Percentiles rank a stretch among this genome's conserved stretches.
phyloP scores from a whole-genome alignment of 2,113 vertebrate species.

The Chauna torquata region DNA sequence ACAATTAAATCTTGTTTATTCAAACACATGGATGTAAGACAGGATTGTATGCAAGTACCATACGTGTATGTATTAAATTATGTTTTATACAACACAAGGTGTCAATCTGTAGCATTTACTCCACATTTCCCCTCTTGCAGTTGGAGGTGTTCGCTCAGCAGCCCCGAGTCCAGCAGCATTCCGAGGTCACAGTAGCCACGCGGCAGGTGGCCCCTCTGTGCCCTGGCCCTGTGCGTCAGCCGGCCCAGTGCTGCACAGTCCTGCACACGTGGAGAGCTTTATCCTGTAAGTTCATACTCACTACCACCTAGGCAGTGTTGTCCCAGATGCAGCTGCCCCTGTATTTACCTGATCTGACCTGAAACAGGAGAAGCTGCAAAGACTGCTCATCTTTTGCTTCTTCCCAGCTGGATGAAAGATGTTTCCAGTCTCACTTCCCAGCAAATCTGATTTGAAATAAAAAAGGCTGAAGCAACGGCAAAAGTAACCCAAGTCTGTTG shows the following conservation, averaged over 20 bases:
- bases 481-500: not conserved
- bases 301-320: rapidly evolving
- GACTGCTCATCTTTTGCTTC: not conserved
- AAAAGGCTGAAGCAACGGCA: not conserved
- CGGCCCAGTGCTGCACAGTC: not conserved
- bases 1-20: not conserved
- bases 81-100: slow-evolving; percentile 9
- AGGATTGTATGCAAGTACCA: not conserved
- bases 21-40: not conserved
- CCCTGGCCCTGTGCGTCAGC: not conserved
- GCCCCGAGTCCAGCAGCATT: not conserved
- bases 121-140: not conserved
- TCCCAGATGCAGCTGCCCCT: not conserved
- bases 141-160: not conserved
- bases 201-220: rapidly evolving
- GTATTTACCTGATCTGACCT: not conserved
- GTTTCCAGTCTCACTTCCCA: not conserved
- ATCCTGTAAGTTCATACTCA: not conserved
- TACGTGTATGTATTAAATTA: slow-evolving; percentile 31
- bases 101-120: not conserved
- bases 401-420: not conserved
- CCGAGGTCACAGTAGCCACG: not conserved
- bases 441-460: not conserved
- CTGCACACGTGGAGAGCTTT: not conserved
- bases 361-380: not conserved